Evolutionary conservation across 2,888 invertebrate genomes (phyloP).

Genomic region (Diloba caeruleocephala): DNA sequence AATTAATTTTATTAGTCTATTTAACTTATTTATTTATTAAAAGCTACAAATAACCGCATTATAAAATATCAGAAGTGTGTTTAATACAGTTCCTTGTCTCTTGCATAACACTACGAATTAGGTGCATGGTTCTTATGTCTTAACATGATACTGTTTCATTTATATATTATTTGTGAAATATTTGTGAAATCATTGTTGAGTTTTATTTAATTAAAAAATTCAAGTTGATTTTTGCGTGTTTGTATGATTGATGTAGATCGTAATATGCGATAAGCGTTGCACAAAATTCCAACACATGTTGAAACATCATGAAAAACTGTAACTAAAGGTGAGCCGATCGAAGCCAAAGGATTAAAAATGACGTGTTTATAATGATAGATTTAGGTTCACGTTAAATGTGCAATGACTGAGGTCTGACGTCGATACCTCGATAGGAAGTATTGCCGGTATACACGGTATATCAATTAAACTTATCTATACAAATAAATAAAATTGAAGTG

Average conservation of each 20-base stretch:
- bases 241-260: constrained; percentile 18
- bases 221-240: constrained; percentile 58
- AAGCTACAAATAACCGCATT: constrained; percentile 46
- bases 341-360: too few relatives aligned
- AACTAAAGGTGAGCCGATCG: too few relatives aligned
- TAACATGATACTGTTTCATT: constrained; percentile 70
- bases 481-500: too few relatives aligned
- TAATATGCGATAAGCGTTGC: background rate
- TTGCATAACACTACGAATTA: constrained; percentile 53
- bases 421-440: too few relatives aligned
- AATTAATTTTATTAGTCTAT: constrained; percentile 51
- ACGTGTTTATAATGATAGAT: too few relatives aligned
- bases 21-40: constrained; percentile 41
- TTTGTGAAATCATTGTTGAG: constrained; percentile 85
- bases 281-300: too few relatives aligned
- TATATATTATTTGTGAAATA: constrained; percentile 79
- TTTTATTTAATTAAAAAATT: constrained; percentile 84
- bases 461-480: too few relatives aligned
- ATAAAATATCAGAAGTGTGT: constrained; percentile 56
- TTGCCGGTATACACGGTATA: too few relatives aligned
- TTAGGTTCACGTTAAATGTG: too few relatives aligned
- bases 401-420: too few relatives aligned
- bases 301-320: too few relatives aligned
- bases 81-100: constrained; percentile 61
- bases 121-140: constrained; percentile 69